Evolutionary conservation across 2,888 invertebrate species (phyloP).

Genomic region (Morpho achilles): DNA sequence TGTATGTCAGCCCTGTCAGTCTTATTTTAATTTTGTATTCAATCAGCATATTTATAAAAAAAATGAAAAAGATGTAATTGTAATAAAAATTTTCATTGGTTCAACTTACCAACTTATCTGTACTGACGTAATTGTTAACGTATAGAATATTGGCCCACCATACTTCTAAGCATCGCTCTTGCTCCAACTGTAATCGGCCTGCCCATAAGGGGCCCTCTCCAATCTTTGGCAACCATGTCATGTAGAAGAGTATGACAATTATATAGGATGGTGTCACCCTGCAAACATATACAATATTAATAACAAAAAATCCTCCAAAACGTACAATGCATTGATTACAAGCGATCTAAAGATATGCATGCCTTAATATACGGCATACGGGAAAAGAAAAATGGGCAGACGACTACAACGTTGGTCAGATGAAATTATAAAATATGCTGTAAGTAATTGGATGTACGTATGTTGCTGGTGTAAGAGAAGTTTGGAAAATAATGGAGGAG

Average conservation of each 20-base stretch:
- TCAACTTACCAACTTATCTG: constrained; percentile 77
- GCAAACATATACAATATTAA: constrained; percentile 30
- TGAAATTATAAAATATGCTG: too few relatives aligned
- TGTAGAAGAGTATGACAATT: constrained; percentile 85
- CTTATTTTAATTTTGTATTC: too few relatives aligned
- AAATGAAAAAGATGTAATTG: not conserved
- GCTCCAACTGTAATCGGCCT: constrained; percentile 75
- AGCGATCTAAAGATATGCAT: too few relatives aligned
- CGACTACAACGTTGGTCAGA: too few relatives aligned
- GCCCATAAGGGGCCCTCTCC: constrained; percentile 89
- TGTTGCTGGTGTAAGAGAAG: too few relatives aligned
- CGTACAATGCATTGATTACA: not conserved
- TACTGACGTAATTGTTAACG: constrained; percentile 85
- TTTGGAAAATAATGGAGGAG: too few relatives aligned
- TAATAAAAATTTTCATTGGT: too few relatives aligned
- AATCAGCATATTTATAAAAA: not conserved
- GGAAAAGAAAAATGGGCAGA: too few relatives aligned
- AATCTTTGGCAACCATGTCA: constrained; percentile 84
- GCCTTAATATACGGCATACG: too few relatives aligned
- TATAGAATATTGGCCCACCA: constrained; percentile 89
- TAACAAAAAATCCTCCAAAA: not conserved
- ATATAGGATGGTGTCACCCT: constrained; percentile 87
- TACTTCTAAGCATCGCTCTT: constrained; percentile 80
- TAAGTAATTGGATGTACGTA: too few relatives aligned
- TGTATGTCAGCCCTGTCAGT: too few relatives aligned